phyloP scores from a whole-genome alignment of 2,888 invertebrate genomes.

The Pterostichus niger region DNA sequence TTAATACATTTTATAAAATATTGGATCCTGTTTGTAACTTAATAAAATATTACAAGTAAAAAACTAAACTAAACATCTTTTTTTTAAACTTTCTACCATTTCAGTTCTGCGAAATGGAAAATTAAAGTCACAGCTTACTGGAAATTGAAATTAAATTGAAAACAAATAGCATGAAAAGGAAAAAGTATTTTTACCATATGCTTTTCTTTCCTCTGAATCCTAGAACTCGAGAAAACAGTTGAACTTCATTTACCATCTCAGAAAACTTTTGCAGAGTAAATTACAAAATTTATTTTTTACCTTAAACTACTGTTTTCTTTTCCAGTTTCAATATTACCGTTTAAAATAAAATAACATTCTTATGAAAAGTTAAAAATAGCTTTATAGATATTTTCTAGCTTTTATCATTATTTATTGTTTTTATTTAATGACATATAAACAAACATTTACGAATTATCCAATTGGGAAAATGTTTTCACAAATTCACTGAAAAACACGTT shows the following conservation, averaged over 20 bases:
- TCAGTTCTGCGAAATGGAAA: not conserved
- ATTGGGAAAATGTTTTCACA: no score
- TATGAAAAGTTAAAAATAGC: no score
- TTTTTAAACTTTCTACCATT: not conserved
- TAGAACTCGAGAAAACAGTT: constrained; percentile 13
- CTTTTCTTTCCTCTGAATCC: constrained; percentile 10
- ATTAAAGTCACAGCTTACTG: constrained; percentile 26
- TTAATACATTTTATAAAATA: no score
- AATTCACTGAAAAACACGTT: not conserved
- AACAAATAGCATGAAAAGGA: constrained; percentile 27
- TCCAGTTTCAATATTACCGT: no score
- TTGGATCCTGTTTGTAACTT: no score
- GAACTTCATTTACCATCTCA: constrained; percentile 27
- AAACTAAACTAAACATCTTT: constrained; percentile 3
- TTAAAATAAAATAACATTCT: no score
- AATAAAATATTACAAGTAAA: not conserved
- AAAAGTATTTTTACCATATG: constrained; percentile 21
- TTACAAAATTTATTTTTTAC: not conserved
- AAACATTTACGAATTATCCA: no score
- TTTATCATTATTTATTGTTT: no score
- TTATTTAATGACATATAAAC: no score
- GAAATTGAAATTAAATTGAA: constrained; percentile 39
- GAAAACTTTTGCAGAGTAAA: not conserved
- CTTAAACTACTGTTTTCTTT: no score
- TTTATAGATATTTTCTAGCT: no score